Base-by-base conservation (phyloP, 2,797 vertebrate species). In the Loriculus beryllinus region DNA sequence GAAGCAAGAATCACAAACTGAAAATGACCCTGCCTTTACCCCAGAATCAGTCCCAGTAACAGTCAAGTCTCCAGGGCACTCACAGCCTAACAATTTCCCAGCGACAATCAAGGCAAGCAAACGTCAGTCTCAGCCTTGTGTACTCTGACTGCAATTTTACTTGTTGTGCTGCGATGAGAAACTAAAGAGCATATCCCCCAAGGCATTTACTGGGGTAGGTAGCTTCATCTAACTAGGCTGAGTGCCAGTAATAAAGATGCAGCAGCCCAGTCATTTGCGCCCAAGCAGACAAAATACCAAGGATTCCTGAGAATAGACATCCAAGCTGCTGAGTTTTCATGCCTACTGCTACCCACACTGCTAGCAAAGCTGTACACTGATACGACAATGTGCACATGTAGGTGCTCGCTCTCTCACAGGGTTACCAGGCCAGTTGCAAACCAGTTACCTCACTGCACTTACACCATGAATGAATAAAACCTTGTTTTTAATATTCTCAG, bases 151-250 rank as follows among this genome's bases (percentile, higher is more conserved):
- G 28, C 35, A 51, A 7, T 47, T 83, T 26, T 48, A 65, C 26
- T 45, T 40, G 5, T 0, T 68, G 42, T 11, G 72, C 59, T 69
- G 51, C 49, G 39, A 56, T 25, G n/a, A 62, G 49, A 56, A 94
- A 31, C 11, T 28, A 10, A 43, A 80, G 21, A 31, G 42, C 2
- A 1, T 2, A 37, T 8, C 9, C 39, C 74, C 10, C 0, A 0
- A n/a, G 42, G 52, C 22, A 21, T 4, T 22, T 21, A 9, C 56
- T 22, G 26, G 7, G 20, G 56, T 35, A 57, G 12, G 7, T 2
- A 35, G 64, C 45, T 43, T 25, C 39, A 70, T 5, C 47, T 23
- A 82, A 54, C 51, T 54, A 29, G 77, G 23, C 43, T 7, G 42
- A 7, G 26, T 10, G 26, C 14, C 70, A 63, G 43, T 1, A 47